Percentiles rank a stretch among this genome's conserved stretches.
Conservation (phyloP, 2,888 invertebrate species). For the Diloba caeruleocephala region DNA sequence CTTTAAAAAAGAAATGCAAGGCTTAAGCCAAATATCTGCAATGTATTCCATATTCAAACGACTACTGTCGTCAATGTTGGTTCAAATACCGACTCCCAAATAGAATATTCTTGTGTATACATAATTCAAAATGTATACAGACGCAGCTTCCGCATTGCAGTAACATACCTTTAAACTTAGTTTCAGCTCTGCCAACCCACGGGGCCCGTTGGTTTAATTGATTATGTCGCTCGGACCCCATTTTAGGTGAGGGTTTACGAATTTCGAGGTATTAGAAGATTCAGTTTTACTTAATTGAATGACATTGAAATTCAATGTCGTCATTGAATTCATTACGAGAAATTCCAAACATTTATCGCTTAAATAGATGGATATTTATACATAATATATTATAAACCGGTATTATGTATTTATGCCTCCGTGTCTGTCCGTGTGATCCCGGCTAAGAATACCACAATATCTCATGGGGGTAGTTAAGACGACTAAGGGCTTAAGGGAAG, state of each 20-base stretch:
- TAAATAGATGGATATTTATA: too few species aligned
- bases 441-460: too few species aligned
- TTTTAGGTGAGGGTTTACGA: conserved; percentile 6
- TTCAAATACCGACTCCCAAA: conserved; percentile 10
- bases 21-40: neutral
- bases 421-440: too few species aligned
- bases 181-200: conserved; percentile 20
- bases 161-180: conserved; percentile 30
- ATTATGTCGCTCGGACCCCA: conserved; percentile 12
- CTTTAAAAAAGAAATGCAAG: too few species aligned
- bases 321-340: neutral
- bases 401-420: too few species aligned
- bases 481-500: too few species aligned
- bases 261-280: conserved; percentile 2
- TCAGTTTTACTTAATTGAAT: conserved; percentile 7
- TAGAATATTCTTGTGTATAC: conserved; percentile 52
- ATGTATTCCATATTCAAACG: conserved; percentile 29
- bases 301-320: neutral
- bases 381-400: too few species aligned
- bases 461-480: too few species aligned
- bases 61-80: conserved; percentile 32
- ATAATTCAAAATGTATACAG: conserved; percentile 63
- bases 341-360: too few species aligned
- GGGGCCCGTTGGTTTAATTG: conserved; percentile 19
- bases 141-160: conserved; percentile 63